Percentiles rank a stretch among this genome's conserved stretches.
Evolutionary conservation across 2,888 invertebrate genomes (phyloP).

Genomic region (Macropis europaea): DNA sequence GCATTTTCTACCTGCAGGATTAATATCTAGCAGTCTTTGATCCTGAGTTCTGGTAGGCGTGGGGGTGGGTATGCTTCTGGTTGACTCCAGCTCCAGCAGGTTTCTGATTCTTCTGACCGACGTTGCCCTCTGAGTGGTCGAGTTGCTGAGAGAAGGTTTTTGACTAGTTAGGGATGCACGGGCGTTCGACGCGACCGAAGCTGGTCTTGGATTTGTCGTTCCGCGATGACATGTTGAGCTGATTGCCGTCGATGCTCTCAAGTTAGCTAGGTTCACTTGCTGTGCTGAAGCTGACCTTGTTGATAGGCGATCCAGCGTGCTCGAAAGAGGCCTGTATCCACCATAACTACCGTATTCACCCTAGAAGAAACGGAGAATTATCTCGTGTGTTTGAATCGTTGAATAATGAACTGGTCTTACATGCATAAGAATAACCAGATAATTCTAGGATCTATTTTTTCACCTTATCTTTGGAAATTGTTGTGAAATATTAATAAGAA

Average conservation of each 20-base stretch:
- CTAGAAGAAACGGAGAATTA: conserved; percentile 49
- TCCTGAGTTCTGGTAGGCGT: conserved; percentile 86
- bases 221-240: conserved; percentile 76
- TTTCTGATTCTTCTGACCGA: conserved; percentile 90
- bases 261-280: conserved; percentile 77
- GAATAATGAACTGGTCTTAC: too few species aligned
- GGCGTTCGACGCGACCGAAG: conserved; percentile 76
- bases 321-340: conserved; percentile 85
- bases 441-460: background rate
- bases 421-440: background rate
- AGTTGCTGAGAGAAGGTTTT: conserved; percentile 67
- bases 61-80: conserved; percentile 86
- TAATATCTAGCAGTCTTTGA: conserved; percentile 89
- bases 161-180: conserved; percentile 73
- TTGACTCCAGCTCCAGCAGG: conserved; percentile 86
- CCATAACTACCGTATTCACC: conserved; percentile 81
- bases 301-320: conserved; percentile 85
- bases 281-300: conserved; percentile 86
- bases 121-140: conserved; percentile 80
- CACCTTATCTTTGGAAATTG: too few species aligned
- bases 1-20: conserved; percentile 87
- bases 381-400: too few species aligned
- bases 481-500: background rate
- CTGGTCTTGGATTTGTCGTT: conserved; percentile 72
- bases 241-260: conserved; percentile 77